phyloP scores from a whole-genome alignment of 2,113 vertebrate genomes.

The Tachycineta bicolor region DNA sequence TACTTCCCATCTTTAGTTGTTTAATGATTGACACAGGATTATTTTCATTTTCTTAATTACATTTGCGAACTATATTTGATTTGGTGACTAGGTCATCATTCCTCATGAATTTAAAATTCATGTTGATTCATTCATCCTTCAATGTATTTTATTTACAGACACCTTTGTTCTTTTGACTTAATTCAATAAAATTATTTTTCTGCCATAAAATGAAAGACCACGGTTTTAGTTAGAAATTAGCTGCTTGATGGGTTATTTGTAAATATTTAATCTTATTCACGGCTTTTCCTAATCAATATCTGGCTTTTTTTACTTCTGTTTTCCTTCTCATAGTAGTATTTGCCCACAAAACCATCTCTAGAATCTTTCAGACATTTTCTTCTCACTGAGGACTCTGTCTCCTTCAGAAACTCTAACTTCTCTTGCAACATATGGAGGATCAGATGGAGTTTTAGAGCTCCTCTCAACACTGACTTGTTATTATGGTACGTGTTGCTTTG shows the following conservation, averaged over 20 bases:
- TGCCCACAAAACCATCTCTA: background rate
- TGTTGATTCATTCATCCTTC: background rate
- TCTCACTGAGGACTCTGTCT: background rate
- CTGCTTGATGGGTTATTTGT: background rate
- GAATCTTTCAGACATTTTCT: background rate
- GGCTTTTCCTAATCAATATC: background rate
- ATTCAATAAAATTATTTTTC: conserved; percentile 20
- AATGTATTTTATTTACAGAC: background rate
- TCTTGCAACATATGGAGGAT: background rate
- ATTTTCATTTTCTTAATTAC: conserved; percentile 53
- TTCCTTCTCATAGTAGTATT: background rate
- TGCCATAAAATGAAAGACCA: background rate
- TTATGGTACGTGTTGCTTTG: background rate
- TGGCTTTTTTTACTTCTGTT: background rate
- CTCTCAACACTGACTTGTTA: background rate
- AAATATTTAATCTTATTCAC: background rate
- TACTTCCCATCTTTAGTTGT: background rate
- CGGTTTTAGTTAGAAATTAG: background rate
- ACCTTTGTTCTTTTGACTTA: conserved; percentile 11
- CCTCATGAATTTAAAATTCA: background rate
- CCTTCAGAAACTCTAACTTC: conserved; percentile 9
- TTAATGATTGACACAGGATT: background rate
- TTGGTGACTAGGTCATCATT: background rate
- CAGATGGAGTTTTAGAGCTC: conserved; percentile 19
- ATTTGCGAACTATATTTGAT: conserved; percentile 7